Evolutionary conservation across 2,797 vertebrate genomes (phyloP).

Genomic region (Spondyliosoma cantharus): DNA sequence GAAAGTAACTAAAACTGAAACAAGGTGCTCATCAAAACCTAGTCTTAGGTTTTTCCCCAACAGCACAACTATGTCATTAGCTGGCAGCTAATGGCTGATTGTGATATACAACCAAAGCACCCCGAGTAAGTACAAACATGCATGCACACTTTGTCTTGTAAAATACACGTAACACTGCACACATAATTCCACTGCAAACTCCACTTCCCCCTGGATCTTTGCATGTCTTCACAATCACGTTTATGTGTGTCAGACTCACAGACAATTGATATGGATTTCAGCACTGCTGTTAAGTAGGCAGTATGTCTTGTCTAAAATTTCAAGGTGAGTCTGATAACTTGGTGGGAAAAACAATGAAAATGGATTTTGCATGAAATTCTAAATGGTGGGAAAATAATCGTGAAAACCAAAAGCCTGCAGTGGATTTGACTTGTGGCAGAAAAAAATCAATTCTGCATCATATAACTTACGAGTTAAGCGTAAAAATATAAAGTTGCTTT

Average conservation of each 20-base stretch:
- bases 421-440: constrained; percentile 37
- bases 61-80: too few species aligned
- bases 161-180: too few species aligned
- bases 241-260: constrained; percentile 7
- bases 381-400: constrained; percentile 34
- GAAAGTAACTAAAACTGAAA: too few species aligned
- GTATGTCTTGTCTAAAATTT: constrained; percentile 17
- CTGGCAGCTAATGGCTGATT: too few species aligned
- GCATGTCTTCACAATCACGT: not conserved
- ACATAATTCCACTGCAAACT: too few species aligned
- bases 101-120: too few species aligned
- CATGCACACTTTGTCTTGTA: too few species aligned
- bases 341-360: constrained; percentile 38
- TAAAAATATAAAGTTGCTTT: constrained; percentile 46
- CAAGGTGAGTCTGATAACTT: constrained; percentile 10
- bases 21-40: too few species aligned
- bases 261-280: constrained; percentile 21
- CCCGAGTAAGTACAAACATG: too few species aligned
- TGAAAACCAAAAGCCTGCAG: constrained; percentile 1
- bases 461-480: constrained; percentile 24
- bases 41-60: too few species aligned
- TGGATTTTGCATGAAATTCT: constrained; percentile 35
- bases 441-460: constrained; percentile 26
- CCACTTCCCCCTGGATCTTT: not conserved
- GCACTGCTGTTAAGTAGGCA: not conserved